Percentiles rank a stretch among this genome's conserved stretches.
Conservation (phyloP, 23 tunicate species). For the Corella eumyota region DNA sequence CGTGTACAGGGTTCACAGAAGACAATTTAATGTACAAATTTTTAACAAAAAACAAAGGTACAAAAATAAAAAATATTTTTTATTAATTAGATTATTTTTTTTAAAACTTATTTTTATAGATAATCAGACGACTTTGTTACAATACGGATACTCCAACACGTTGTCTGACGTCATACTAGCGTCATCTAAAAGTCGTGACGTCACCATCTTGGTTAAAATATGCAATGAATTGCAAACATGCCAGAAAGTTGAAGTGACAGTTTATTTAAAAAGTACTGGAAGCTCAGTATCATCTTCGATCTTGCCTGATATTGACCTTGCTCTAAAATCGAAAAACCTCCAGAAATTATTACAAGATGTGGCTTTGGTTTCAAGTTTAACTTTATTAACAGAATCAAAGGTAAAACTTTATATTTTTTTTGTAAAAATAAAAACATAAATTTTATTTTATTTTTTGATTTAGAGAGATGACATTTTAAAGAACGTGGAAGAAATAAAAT, state of each 20-base stretch:
- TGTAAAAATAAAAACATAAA: not conserved
- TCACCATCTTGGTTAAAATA: not conserved
- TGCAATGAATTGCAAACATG: conserved; percentile 1
- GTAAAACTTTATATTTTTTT: not conserved
- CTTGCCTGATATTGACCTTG: not conserved
- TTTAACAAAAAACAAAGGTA: not conserved
- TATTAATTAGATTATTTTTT: not conserved
- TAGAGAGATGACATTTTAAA: not conserved
- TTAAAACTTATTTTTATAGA: not conserved
- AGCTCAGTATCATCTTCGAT: not conserved
- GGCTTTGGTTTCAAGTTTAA: no score
- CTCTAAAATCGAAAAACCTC: not conserved
- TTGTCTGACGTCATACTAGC: not conserved
- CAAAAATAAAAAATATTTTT: no score
- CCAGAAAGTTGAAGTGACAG: no score
- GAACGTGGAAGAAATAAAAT: not conserved
- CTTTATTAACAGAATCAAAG: not conserved
- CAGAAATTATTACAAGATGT: conserved; percentile 5
- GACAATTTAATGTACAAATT: conserved; percentile 1
- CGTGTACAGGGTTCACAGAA: not conserved
- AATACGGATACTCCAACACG: not conserved
- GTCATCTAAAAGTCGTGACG: no score
- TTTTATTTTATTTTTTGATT: not conserved
- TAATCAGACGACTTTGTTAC: not conserved
- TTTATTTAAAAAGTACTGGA: no score